Percentiles rank a stretch among this genome's conserved stretches.
These are phyloP conservation scores for Escarpia spicata DNA, from an alignment of 2,888 invertebrate species.

Conservation along the genomic window DNA sequence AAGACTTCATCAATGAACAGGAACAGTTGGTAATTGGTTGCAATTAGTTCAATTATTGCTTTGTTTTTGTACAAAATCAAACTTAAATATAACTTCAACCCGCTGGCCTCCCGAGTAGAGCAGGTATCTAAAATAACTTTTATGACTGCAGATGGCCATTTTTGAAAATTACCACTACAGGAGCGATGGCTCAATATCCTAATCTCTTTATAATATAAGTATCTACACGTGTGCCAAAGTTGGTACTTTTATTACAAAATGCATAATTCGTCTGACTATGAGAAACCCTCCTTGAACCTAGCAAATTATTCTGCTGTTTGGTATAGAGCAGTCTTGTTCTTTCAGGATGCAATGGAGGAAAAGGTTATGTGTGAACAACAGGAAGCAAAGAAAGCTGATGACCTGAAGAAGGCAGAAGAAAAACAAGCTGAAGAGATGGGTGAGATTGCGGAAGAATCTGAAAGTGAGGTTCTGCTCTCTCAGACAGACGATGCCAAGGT, in stretches of 20 bases:
- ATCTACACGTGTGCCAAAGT: too few relatives aligned
- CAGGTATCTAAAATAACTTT: too few relatives aligned
- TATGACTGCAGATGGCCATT: too few relatives aligned
- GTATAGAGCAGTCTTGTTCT: not conserved
- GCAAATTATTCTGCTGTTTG: not conserved
- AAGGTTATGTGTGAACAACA: not conserved
- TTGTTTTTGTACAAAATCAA: too few relatives aligned
- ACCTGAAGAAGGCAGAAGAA: not conserved
- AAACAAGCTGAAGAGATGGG: not conserved
- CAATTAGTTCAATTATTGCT: conserved; percentile 24
- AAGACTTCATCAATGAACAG: conserved; percentile 63
- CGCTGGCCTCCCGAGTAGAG: too few relatives aligned
- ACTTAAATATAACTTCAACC: too few relatives aligned
- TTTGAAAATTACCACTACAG: too few relatives aligned
- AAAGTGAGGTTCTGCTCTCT: conserved; percentile 45
- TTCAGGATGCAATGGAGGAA: not conserved
- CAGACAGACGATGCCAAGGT: conserved; percentile 63
- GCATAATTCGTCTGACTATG: not conserved
- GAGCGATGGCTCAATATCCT: too few relatives aligned
- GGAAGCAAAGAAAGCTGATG: not conserved
- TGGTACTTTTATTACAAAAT: too few relatives aligned
- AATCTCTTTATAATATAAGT: too few relatives aligned
- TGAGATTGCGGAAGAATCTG: not conserved
- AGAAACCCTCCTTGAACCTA: not conserved
- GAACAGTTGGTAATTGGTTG: conserved; percentile 57